Evolutionary conservation across 1,140 invertebrate genomes (phyloP).

Genomic region (Caenorhabditis elegans): DNA sequence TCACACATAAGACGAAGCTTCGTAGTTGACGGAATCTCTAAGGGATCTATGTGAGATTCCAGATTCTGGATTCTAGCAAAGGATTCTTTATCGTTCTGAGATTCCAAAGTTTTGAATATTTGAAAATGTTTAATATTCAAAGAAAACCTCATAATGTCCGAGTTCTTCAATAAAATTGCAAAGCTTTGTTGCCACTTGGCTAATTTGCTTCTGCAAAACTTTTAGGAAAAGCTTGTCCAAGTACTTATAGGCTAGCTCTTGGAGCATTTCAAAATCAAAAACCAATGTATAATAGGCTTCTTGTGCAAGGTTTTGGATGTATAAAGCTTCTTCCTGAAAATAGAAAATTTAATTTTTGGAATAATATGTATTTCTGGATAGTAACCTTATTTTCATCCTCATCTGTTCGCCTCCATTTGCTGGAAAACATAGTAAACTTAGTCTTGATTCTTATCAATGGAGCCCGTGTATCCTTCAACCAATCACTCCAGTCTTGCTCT

Average conservation of each 20-base stretch:
- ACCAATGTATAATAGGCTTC: background rate
- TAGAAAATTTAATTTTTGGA: background rate
- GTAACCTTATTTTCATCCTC: background rate
- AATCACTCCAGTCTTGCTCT: background rate
- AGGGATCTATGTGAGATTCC: background rate
- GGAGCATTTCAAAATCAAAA: background rate
- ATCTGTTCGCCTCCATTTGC: background rate
- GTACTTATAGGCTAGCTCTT: background rate
- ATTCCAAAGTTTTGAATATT: background rate
- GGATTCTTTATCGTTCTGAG: background rate
- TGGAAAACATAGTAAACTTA: background rate
- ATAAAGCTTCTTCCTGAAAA: background rate
- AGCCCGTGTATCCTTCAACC: background rate
- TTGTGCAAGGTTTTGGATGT: background rate
- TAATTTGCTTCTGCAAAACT: background rate
- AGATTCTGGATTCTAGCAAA: background rate
- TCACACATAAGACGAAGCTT: background rate
- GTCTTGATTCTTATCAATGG: background rate
- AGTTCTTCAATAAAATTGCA: background rate
- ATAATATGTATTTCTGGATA: background rate
- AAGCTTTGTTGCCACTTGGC: background rate
- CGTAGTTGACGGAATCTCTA: background rate
- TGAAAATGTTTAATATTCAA: too few species aligned
- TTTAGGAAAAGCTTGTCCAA: background rate
- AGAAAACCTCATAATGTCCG: background rate